phyloP scores from a whole-genome alignment of 2,888 invertebrate genomes.

The Scaptomyza flava region DNA sequence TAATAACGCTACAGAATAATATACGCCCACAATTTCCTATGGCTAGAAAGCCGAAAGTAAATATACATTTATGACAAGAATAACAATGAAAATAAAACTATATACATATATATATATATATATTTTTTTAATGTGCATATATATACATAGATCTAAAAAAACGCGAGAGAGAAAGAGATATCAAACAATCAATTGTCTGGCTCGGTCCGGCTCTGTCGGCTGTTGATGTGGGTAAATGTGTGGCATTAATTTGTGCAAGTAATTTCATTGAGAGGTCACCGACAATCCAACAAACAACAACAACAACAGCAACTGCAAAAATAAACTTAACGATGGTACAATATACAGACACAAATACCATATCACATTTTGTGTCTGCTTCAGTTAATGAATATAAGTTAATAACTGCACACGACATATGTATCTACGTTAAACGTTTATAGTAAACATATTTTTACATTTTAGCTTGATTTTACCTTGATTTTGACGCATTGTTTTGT shows the following conservation, averaged over 20 bases:
- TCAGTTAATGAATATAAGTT: slow-evolving; percentile 57
- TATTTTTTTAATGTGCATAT: slow-evolving; percentile 13
- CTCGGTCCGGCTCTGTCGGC: slow-evolving; percentile 45
- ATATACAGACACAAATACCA: slow-evolving; percentile 10
- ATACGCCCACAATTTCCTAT: slow-evolving; percentile 73
- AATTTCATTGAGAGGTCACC: slow-evolving; percentile 64
- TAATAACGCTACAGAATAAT: slow-evolving; percentile 43
- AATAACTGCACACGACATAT: slow-evolving; percentile 54
- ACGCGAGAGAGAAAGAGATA: slow-evolving; percentile 31
- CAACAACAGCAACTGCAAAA: slow-evolving; percentile 10
- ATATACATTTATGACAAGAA: slow-evolving; percentile 11
- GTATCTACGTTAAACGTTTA: slow-evolving; percentile 4
- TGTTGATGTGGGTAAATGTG: slow-evolving; percentile 61
- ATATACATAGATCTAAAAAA: slow-evolving; percentile 33
- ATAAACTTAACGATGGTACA: background rate
- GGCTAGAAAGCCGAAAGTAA: slow-evolving; percentile 41
- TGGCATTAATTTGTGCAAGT: slow-evolving; percentile 77
- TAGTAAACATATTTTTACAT: slow-evolving; percentile 65
- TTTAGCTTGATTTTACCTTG: slow-evolving; percentile 58
- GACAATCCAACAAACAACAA: slow-evolving; percentile 8
- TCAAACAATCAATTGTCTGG: slow-evolving; percentile 71
- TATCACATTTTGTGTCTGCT: slow-evolving; percentile 33
- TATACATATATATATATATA: too few species aligned
- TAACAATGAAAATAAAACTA: slow-evolving; percentile 18
- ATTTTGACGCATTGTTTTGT: background rate